phyloP scores from a whole-genome alignment of 2,113 vertebrate genomes.

The Callospermophilus lateralis region DNA sequence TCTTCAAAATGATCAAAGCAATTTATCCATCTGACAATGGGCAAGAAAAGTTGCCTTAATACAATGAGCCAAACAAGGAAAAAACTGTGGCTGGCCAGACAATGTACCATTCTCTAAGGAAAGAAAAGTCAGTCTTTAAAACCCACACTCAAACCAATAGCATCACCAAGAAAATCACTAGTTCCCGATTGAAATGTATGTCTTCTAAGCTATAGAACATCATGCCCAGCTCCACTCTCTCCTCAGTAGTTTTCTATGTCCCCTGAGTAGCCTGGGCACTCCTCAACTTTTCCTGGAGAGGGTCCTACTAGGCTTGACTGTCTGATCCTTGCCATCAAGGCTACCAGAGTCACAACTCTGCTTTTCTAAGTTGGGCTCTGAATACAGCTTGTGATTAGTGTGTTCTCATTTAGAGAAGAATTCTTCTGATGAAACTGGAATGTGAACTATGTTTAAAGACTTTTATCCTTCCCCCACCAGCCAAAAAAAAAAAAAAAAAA shows the following conservation, averaged over 20 bases:
- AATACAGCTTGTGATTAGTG: not conserved
- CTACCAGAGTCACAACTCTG: not conserved
- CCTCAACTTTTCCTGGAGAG: not conserved
- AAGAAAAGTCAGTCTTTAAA: not conserved
- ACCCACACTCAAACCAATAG: not conserved
- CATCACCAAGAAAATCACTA: not conserved
- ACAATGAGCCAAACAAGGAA: not conserved
- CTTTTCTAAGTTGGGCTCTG: not conserved
- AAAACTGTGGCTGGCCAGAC: not conserved
- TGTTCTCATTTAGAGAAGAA: not conserved
- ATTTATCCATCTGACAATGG: not conserved
- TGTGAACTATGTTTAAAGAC: not conserved
- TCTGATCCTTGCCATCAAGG: not conserved
- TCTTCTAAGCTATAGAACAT: not conserved
- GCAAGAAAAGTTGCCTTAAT: not conserved
- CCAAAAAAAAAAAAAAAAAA: not conserved
- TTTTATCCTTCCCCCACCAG: not conserved
- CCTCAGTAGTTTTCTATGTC: not conserved
- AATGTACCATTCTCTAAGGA: not conserved
- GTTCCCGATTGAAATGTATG: not conserved
- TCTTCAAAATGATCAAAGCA: constrained; percentile 3
- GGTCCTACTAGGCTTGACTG: accelerated
- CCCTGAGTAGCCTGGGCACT: not conserved
- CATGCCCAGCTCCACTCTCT: not conserved
- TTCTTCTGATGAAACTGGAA: not conserved